Percentiles rank a stretch among this genome's conserved stretches.
Conservation (phyloP, 2,113 vertebrate genomes). For the Hepsetus odoe region DNA sequence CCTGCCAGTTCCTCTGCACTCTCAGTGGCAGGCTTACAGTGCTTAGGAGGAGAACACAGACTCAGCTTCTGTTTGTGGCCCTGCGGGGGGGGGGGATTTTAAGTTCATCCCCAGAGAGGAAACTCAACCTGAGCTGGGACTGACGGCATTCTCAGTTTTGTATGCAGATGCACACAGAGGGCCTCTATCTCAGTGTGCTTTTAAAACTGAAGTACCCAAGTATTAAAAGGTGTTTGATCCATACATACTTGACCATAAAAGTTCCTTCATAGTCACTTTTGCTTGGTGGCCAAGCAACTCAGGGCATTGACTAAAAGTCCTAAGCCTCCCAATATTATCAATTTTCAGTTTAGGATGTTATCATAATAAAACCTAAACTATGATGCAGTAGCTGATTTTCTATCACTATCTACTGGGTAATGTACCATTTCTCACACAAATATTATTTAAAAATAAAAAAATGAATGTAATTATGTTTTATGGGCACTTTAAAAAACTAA, state of each 20-base stretch:
- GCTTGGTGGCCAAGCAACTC: too few species aligned
- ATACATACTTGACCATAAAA: not conserved
- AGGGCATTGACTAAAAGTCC: too few species aligned
- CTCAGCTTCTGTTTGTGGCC: not conserved
- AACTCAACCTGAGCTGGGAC: constrained; percentile 36
- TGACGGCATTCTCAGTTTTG: constrained; percentile 10
- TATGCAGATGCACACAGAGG: not conserved
- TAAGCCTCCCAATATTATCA: too few species aligned
- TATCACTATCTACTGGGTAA: too few species aligned
- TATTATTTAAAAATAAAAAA: not conserved
- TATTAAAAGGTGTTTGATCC: not conserved
- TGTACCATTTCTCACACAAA: too few species aligned
- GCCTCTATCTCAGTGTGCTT: constrained; percentile 1
- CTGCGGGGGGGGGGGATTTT: constrained; percentile 34
- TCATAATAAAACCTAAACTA: too few species aligned
- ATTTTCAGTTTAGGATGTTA: too few species aligned
- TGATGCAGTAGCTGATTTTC: too few species aligned
- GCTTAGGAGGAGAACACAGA: not conserved
- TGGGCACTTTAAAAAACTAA: too few species aligned
- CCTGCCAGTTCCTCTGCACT: not conserved
- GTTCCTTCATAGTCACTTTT: not conserved
- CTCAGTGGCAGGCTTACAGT: not conserved
- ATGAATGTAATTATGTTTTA: too few species aligned
- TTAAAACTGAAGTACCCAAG: not conserved
- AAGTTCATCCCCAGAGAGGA: constrained; percentile 41